These are phyloP conservation scores for Mustela lutreola DNA, from an alignment of 2,113 vertebrate species.

Conservation along the genomic window DNA sequence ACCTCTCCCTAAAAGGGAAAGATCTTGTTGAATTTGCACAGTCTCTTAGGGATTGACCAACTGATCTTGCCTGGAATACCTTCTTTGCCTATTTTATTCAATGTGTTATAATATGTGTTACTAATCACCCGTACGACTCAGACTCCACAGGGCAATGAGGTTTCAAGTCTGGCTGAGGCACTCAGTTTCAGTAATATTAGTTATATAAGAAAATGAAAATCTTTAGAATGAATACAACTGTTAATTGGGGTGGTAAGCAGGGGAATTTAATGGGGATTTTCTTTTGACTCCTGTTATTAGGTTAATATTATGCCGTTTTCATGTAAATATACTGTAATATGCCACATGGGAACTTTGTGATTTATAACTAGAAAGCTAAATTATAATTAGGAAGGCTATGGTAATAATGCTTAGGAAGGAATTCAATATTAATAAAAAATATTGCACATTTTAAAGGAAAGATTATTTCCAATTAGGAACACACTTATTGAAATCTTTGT, in stretches of 20 bases:
- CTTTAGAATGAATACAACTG: conserved; percentile 35
- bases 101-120: background rate
- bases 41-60: conserved; percentile 16
- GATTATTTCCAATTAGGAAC: conserved; percentile 53
- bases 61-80: background rate
- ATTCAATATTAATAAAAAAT: conserved; percentile 43
- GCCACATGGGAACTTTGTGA: conserved; percentile 49
- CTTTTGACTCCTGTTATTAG: conserved; percentile 46
- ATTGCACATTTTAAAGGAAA: conserved; percentile 20
- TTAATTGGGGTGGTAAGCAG: conserved; percentile 22
- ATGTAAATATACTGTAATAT: conserved; percentile 33
- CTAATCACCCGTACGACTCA: background rate
- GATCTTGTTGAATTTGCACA: conserved; percentile 1
- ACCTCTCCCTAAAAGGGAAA: background rate
- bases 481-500: conserved; percentile 43
- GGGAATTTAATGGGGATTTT: conserved; percentile 57
- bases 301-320: conserved; percentile 36
- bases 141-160: background rate
- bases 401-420: conserved; percentile 47
- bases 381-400: conserved; percentile 31
- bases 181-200: conserved; percentile 14
- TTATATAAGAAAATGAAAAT: conserved; percentile 36
- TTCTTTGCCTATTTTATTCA: conserved; percentile 46
- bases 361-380: conserved; percentile 65
- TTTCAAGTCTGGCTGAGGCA: background rate